A percentile compares a stretch with the other conserved stretches of the same genome.
These are phyloP conservation scores for Calypte anna DNA, from an alignment of 2,113 vertebrate genomes.

Conservation along the genomic window DNA sequence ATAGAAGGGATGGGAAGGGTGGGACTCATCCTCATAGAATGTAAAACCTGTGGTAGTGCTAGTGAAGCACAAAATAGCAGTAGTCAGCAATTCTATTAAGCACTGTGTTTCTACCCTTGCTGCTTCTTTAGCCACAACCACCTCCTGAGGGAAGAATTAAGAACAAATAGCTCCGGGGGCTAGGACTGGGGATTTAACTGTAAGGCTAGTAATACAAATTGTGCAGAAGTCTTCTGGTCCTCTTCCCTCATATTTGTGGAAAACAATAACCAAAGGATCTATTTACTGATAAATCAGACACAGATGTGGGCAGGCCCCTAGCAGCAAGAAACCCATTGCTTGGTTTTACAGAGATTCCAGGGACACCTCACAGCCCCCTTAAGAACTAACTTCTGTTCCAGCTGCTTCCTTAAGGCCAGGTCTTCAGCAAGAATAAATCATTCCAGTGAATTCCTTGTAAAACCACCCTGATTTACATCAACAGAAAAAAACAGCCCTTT, in stretches of 20 bases:
- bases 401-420: background rate
- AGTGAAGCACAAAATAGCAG: background rate
- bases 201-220: background rate
- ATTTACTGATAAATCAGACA: background rate
- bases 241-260: background rate
- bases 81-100: background rate
- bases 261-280: background rate
- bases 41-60: background rate
- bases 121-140: background rate
- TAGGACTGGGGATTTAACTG: background rate
- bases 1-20: background rate
- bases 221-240: background rate
- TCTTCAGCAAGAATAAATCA: constrained; percentile 28
- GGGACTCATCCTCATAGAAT: background rate
- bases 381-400: background rate
- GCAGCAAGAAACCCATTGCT: background rate
- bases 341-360: background rate
- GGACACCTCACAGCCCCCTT: background rate
- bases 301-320: background rate
- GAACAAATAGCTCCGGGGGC: background rate
- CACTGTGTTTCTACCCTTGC: background rate
- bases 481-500: background rate
- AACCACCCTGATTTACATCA: background rate
- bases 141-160: background rate
- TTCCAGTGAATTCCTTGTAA: constrained; percentile 20